Base-by-base conservation (phyloP, 1,140 invertebrate genomes). In the Cotesia glomerata region DNA sequence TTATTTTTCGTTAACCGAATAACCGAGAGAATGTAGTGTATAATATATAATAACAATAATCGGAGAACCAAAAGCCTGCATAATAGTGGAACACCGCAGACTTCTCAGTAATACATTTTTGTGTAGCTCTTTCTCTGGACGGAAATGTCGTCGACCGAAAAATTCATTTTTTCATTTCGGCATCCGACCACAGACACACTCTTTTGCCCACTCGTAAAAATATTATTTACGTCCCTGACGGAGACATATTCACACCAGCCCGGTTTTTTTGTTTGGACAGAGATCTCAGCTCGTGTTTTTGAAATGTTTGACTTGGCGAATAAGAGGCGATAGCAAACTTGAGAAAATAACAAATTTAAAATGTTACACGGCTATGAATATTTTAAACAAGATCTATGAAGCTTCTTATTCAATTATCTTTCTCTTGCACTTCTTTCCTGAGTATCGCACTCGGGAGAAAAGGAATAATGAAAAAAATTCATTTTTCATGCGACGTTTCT, bases 121-220 rank as follows among this genome's bases (percentile, higher is more conserved):
- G 52, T 7, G 52, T 45, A 11, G 2, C 39, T 45, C 39, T 45
- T 73, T 67, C 64, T 54, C 36, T 39, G 54, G 54, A 64, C 26
- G 61, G 45, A 64, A 56, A 70, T 70, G 72, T 74, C 75, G 69
- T 69, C 74, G 71, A 68, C 68, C 75, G 71, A 76, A 72, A 71
- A 76, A 74, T 66, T 65, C 64, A 74, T 71, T 75, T 69, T 71
- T 72, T 64, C 73, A 59, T 71, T 68, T 58, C 69, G 62, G 34
- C 52, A 51, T 52, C 68, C 71, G 69, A 75, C 67, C 74, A 69
- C 74, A 72, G 69, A 63, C 36, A 56, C 52, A 67, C 70, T 65
- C 35, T 71, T 69, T 59, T 64, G 67, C 65, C 35, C 58, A 68
- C 70, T 73, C 71, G 71, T 76, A 76, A 76, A 76, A 76, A 76